Conservation (phyloP, 2,797 vertebrate species). For the Martes flavigula region DNA sequence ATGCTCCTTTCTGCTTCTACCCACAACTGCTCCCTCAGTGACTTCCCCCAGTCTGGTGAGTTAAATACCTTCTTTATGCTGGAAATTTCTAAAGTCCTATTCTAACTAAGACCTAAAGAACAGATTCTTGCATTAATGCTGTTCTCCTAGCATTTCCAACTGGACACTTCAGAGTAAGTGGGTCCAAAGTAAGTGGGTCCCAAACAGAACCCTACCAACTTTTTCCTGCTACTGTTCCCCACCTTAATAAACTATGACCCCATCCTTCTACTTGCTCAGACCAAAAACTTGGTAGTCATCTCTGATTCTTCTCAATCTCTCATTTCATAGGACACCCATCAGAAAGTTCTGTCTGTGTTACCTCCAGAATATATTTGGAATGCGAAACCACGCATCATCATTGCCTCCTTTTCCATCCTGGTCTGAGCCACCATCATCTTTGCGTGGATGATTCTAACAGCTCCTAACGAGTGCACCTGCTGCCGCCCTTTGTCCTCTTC, state of each 20-base stretch:
- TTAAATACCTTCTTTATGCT: neutral
- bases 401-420: neutral
- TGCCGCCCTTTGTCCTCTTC: neutral
- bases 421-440: neutral
- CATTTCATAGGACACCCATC: neutral
- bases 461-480: too few relatives aligned
- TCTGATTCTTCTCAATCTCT: neutral
- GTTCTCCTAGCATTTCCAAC: neutral
- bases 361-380: neutral
- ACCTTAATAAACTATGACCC: neutral
- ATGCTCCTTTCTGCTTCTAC: neutral
- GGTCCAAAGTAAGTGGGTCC: neutral
- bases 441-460: neutral
- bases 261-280: neutral
- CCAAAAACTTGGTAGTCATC: neutral
- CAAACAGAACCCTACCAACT: neutral
- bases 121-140: neutral
- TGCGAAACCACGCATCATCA: neutral
- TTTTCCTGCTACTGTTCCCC: neutral
- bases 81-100: neutral
- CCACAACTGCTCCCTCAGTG: neutral
- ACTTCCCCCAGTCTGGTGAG: neutral
- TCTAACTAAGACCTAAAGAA: neutral
- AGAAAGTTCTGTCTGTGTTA: neutral
- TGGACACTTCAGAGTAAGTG: neutral